Evolutionary conservation across 2,797 vertebrate genomes (phyloP).

Genomic region (Adelosebastes latens): DNA sequence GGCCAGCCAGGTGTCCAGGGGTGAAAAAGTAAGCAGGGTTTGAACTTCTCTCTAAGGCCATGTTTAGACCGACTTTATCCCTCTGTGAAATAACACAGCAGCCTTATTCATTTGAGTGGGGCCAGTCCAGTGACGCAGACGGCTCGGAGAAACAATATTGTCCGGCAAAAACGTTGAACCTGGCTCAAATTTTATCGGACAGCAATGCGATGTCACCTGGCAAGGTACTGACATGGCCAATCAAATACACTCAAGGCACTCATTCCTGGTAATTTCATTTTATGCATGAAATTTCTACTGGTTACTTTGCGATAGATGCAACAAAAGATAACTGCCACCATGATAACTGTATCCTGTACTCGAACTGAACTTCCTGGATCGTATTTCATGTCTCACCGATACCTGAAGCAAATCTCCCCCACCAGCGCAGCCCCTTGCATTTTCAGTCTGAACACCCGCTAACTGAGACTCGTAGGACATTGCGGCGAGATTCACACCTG

Average conservation of each 20-base stretch:
- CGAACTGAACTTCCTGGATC: neutral
- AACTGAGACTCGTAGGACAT: neutral
- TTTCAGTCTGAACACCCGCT: neutral
- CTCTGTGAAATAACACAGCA: neutral
- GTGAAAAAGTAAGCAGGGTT: neutral
- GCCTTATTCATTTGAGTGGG: neutral
- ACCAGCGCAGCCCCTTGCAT: neutral
- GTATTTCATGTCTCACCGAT: neutral
- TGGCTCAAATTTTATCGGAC: neutral
- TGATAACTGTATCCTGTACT: neutral
- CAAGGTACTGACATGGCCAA: neutral
- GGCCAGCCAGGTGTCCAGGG: neutral
- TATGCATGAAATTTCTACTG: neutral
- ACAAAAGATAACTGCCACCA: neutral
- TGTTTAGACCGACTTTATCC: neutral
- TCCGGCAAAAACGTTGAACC: neutral
- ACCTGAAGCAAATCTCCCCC: neutral
- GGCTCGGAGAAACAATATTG: neutral
- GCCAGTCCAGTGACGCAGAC: neutral
- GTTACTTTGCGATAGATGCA: neutral
- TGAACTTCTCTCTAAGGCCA: neutral
- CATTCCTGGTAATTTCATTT: neutral
- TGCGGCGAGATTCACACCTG: constrained; percentile 37
- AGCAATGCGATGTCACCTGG: neutral
- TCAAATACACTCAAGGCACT: neutral